Conservation (phyloP, 1,140 invertebrate species). For the Trichogramma pretiosum region DNA sequence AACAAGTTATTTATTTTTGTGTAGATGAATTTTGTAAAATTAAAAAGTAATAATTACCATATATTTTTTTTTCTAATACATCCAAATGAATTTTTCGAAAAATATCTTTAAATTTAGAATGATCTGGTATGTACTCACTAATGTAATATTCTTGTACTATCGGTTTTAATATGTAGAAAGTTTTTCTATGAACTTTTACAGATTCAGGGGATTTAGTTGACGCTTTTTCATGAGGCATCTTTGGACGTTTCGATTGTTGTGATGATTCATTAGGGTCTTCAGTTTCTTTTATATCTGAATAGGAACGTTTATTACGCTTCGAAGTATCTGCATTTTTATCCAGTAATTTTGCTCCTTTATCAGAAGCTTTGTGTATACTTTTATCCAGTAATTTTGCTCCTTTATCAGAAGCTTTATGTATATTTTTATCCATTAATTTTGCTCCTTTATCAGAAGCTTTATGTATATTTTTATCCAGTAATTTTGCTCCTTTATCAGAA, state of each 20-base stretch:
- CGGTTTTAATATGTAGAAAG: conserved; percentile 28
- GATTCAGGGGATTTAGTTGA: conserved; percentile 6
- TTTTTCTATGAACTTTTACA: conserved; percentile 20
- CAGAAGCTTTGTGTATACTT: too few relatives aligned
- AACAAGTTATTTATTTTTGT: conserved; percentile 9
- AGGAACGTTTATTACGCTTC: conserved; percentile 9
- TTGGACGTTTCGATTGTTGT: conserved; percentile 4
- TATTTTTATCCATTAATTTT: too few relatives aligned
- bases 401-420: too few relatives aligned
- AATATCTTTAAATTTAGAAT: conserved; percentile 27
- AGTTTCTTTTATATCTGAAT: conserved; percentile 4
- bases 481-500: too few relatives aligned
- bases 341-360: conserved; percentile 1
- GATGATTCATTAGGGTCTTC: conserved; percentile 4
- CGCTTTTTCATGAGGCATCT: too few relatives aligned
- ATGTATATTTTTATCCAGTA: too few relatives aligned
- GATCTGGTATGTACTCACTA: conserved; percentile 29
- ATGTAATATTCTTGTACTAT: conserved; percentile 32
- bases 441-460: too few relatives aligned
- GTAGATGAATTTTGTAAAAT: conserved; percentile 8
- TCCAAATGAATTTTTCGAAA: conserved; percentile 30
- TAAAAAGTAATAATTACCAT: conserved; percentile 23
- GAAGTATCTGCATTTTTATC: not conserved
- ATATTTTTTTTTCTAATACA: conserved; percentile 26
- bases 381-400: too few relatives aligned